Percentiles rank a stretch among this genome's conserved stretches.
Conservation (phyloP, 2,888 invertebrate species). For the Bellardia bayeri region DNA sequence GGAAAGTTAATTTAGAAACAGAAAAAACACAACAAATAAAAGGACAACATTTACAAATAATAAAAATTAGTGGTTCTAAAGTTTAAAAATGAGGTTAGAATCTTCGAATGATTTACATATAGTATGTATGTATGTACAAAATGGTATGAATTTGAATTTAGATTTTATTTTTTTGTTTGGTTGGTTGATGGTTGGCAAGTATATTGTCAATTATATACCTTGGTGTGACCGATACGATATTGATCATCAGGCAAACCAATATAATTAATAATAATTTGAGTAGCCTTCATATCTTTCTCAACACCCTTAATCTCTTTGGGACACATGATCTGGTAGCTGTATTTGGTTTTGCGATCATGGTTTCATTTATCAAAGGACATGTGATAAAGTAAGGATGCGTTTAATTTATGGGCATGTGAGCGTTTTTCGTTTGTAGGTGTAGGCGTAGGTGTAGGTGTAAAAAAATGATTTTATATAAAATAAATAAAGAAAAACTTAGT, state of each 20-base stretch:
- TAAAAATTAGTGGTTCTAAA: neutral
- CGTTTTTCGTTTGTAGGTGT: neutral
- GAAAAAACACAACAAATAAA: constrained; percentile 31
- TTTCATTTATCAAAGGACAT: constrained; percentile 39
- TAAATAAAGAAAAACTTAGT: constrained; percentile 40
- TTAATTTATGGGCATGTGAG: neutral
- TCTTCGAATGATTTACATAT: constrained; percentile 6
- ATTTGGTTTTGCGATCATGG: constrained; percentile 75
- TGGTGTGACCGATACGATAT: constrained; percentile 97
- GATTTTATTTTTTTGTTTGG: neutral
- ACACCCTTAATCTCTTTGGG: constrained; percentile 89
- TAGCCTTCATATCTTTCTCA: constrained; percentile 87
- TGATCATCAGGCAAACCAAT: constrained; percentile 96
- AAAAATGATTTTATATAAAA: constrained; percentile 10
- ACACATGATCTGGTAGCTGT: constrained; percentile 99
- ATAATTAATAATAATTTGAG: constrained; percentile 92
- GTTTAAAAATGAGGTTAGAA: constrained; percentile 17
- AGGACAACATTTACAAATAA: neutral
- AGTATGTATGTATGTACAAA: constrained; percentile 35
- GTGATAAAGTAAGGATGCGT: constrained; percentile 67
- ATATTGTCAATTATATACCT: constrained; percentile 88
- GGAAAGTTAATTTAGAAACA: constrained; percentile 48
- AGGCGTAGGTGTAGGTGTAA: constrained; percentile 16
- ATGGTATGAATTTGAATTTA: constrained; percentile 19
- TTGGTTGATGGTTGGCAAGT: constrained; percentile 66